phyloP scores from a whole-genome alignment of 2,888 invertebrate species.

The Steinernema scapterisci region DNA sequence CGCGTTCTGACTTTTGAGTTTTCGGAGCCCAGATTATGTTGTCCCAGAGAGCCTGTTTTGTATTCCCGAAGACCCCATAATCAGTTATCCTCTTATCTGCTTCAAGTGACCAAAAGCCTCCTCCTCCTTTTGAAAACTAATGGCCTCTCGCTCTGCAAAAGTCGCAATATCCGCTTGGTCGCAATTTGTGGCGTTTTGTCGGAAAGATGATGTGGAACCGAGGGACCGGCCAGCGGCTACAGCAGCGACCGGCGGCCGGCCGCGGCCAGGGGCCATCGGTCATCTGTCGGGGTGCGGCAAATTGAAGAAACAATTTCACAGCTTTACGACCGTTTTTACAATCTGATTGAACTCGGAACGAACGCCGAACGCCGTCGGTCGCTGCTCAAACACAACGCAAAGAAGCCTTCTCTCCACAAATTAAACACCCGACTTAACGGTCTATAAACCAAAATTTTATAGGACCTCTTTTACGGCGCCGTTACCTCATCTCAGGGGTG shows the following conservation, averaged over 20 bases:
- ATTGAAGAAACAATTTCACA: constrained; percentile 24
- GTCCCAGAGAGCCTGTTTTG: no score
- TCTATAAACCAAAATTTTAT: not conserved
- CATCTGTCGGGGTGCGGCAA: constrained; percentile 4
- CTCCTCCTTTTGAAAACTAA: not conserved
- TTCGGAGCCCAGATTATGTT: no score
- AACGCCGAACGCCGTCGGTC: not conserved
- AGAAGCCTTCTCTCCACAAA: not conserved
- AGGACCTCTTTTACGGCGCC: not conserved
- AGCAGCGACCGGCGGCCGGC: no score
- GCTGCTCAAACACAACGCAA: no score
- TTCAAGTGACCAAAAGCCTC: no score
- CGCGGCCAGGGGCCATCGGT: constrained; percentile 1
- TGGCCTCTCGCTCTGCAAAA: not conserved
- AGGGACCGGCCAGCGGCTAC: not conserved
- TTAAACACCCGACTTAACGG: not conserved
- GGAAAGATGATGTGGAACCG: not conserved
- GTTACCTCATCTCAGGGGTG: not conserved
- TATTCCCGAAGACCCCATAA: no score
- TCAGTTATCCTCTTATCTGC: no score
- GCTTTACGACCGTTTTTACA: constrained; percentile 22
- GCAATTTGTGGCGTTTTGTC: no score
- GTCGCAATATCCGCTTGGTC: not conserved
- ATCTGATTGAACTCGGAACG: constrained; percentile 1
- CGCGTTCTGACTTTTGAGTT: no score